A percentile compares a stretch with the other conserved stretches of the same genome.
phyloP scores from a whole-genome alignment of 2,113 vertebrate genomes.

The Nothobranchius furzeri region DNA sequence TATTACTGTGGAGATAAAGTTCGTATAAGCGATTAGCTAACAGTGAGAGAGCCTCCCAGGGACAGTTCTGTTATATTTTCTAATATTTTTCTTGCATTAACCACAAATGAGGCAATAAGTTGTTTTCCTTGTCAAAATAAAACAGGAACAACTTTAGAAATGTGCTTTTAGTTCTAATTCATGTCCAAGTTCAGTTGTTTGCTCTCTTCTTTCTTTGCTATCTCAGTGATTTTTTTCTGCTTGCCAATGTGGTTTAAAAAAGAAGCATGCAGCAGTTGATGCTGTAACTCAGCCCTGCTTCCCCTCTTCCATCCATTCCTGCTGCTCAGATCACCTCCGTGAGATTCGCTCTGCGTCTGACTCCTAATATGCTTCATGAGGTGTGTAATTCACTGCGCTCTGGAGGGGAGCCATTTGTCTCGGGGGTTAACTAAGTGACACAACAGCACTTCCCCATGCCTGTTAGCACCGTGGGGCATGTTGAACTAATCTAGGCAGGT shows the following conservation, averaged over 20 bases:
- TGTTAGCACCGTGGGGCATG: conserved; percentile 80
- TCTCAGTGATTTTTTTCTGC: conserved; percentile 46
- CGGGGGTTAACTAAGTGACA: conserved; percentile 91
- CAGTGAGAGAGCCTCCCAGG: conserved; percentile 70
- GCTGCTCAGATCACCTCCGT: conserved; percentile 85
- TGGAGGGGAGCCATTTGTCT: conserved; percentile 88
- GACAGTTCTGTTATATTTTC: conserved; percentile 73
- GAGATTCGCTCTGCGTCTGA: conserved; percentile 87
- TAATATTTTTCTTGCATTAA: conserved; percentile 75
- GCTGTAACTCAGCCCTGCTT: conserved; percentile 88
- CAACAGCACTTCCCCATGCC: conserved; percentile 85
- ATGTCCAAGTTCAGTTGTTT: conserved; percentile 45
- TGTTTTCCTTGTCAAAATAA: conserved; percentile 69
- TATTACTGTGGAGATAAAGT: conserved; percentile 77
- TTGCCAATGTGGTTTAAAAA: conserved; percentile 65
- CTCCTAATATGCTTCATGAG: conserved; percentile 94
- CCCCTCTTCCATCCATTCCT: conserved; percentile 56
- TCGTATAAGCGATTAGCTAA: conserved; percentile 73
- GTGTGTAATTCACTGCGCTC: conserved; percentile 91
- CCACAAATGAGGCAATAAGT: conserved; percentile 73
- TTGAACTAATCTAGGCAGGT: conserved; percentile 69
- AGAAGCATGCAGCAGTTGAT: conserved; percentile 82
- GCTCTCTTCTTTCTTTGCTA: conserved; percentile 28
- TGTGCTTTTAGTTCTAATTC: conserved; percentile 30
- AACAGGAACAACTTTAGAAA: conserved; percentile 53